Evolutionary conservation across 2,113 vertebrate genomes (phyloP).

Genomic region (Rissa tridactyla): DNA sequence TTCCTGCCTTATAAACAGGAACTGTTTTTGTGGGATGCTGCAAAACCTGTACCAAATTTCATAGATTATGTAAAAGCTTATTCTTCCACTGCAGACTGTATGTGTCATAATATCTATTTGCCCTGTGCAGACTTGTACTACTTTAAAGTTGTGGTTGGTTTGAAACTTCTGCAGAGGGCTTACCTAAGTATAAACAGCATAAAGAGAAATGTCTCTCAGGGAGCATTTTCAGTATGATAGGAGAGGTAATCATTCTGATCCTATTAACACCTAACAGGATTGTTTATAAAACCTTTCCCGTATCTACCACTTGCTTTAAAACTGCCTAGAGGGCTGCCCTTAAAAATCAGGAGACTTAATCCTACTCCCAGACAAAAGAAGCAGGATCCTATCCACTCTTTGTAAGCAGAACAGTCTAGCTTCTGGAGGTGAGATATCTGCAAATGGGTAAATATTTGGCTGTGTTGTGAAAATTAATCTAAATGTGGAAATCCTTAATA

Average conservation of each 20-base stretch:
- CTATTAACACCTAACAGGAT: constrained; percentile 41
- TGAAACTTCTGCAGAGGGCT: neutral
- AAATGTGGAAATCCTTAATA: neutral
- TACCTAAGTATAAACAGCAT: neutral
- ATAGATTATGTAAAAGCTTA: neutral
- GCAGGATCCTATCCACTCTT: neutral
- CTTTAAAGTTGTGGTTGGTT: neutral
- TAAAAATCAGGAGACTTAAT: neutral
- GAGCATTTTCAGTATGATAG: neutral
- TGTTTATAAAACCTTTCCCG: neutral
- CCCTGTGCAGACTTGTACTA: neutral
- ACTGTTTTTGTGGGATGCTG: neutral
- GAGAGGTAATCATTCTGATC: constrained; percentile 26
- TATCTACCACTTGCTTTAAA: neutral
- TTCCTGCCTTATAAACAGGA: neutral
- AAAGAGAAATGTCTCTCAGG: neutral
- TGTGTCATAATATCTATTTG: neutral
- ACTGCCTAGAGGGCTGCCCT: neutral
- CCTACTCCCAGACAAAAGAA: neutral
- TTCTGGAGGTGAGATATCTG: neutral
- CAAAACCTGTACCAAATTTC: neutral
- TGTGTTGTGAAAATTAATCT: neutral
- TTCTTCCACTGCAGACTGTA: neutral
- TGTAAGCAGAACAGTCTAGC: neutral
- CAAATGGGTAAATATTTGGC: neutral